Base-by-base conservation (phyloP, 2,888 invertebrate genomes). In the Colostygia pectinataria region DNA sequence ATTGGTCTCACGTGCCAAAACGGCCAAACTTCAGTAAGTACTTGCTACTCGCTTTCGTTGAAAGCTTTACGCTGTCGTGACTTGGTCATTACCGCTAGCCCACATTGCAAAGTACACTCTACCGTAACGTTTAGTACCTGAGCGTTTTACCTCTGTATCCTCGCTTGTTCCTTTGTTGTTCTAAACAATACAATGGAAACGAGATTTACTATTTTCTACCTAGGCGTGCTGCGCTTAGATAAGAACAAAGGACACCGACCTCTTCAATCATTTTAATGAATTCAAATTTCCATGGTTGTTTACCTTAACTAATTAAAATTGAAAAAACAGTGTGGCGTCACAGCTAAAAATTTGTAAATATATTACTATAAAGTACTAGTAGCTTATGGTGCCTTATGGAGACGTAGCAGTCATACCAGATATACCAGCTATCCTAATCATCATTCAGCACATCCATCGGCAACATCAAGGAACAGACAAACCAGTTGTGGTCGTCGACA, bases 401-500 rank as follows among this genome's bases (percentile, higher is more conserved):
- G 43, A 39, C 44, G 29, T 56, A 55, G 42, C 56, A 53, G 54
- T 56, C 52, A 49, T 41, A 46, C 55, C 48, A 51, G 41, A 44
- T 54, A 49, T 41, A 46, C 55, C 48, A 51, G 41, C 47, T 53
- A 44, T 49, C 37, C 36, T 66, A 66, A 66, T 70, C 74, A 73
- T 68, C 70, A 72, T 63, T 76, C 73, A 77, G 74, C 73, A 72
- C 72, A 68, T 71, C 71, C 65, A 68, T 74, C 60, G 65, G 38
- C 44, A n/a, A 34, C 40, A 46, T 20, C 64, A 71, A 67, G 67
- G 71, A 74, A 77, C 71, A 68, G 63, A 33, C 63, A 79, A 85
- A 85, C 86, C 80, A 81, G 84, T 83, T 78, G 65, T 68, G 73
- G 65, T 66, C 60, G 63, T 68, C 72, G 68, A 64, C 66, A 74